These are phyloP conservation scores for Chionodraco myersi DNA, from an alignment of 2,113 vertebrate genomes.

Conservation along the genomic window DNA sequence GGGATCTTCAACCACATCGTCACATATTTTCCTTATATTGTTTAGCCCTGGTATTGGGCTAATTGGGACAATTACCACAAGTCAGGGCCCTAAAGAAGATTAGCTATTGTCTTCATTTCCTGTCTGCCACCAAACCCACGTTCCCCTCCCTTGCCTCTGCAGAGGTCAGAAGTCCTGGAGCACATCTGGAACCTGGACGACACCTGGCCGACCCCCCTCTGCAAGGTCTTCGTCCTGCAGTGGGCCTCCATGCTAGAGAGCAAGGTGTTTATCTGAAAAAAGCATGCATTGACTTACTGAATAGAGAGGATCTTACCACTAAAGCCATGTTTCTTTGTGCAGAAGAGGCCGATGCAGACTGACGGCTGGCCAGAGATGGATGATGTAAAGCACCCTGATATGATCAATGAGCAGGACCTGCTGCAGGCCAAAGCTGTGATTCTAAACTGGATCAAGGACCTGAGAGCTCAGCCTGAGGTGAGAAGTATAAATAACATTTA, in stretches of 20 bases:
- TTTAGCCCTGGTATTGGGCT: no score
- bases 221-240: constrained; percentile 79
- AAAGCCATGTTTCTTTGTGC: constrained; percentile 25
- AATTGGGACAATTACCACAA: not conserved
- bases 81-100: not conserved
- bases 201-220: constrained; percentile 78
- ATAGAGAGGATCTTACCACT: not conserved
- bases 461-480: constrained; percentile 83
- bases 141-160: not conserved
- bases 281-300: not conserved
- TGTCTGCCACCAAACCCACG: not conserved
- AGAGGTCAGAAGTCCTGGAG: constrained; percentile 81
- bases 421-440: constrained; percentile 72
- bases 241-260: constrained; percentile 83
- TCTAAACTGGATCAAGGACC: constrained; percentile 79
- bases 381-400: constrained; percentile 50
- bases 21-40: no score
- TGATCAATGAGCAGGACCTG: constrained; percentile 65
- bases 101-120: not conserved
- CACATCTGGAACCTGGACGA: constrained; percentile 81
- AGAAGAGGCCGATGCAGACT: constrained; percentile 81
- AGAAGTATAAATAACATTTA: not conserved
- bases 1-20: no score
- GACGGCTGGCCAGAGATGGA: constrained; percentile 77
- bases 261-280: constrained; percentile 72